Evolutionary conservation across 2,113 vertebrate genomes (phyloP), one percentile per base, ranked within the genome.

Genomic region (Scatophagus argus): DNA sequence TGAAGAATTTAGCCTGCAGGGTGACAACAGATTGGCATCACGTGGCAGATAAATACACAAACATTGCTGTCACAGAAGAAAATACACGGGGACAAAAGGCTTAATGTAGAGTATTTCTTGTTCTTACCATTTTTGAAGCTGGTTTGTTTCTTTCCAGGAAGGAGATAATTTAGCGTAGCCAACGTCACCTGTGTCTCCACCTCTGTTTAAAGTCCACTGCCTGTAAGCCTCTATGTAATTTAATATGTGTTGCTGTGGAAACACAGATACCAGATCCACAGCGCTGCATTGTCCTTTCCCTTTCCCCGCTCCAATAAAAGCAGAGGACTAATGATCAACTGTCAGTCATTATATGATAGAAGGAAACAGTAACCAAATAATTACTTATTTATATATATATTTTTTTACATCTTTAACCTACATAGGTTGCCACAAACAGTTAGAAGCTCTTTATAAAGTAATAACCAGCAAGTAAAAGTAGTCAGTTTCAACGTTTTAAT

Each of bases 1-100:
- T 81, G 76, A 95, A 90, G 80, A 94, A 95, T 81, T 95, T 95
- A 2, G 94, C 94, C 94, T 95, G 85, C 19, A 71, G 52, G 16
- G 36, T 34, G 60, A 74, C n/a, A 82, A 51, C 0, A 68, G 1
- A 0, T 9, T 5, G 2, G 0, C 3, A 0, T 81, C 16, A 86
- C 12, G 19, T 13, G 8, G 19, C 34, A 25, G 38, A 52, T 2
- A 47, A 68, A 5, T 13, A 34, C 34, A 79, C 6, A 64, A 29
- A 38, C 19, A 63, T 4, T 6, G 1, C 17, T 17, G 4, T 56
- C 16, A 38, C 3, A 19, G 11, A 0, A 32, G 5, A 55, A 78
- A 73, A 47, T 6, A 34, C 1, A 44, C 6, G 3, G n/a, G n/a
- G n/a, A n/a, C 59, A 29, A 65, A 36, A 58, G 14, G 7, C 1